Base-by-base conservation (phyloP, 2,797 vertebrate species). In the Poeciliopsis gracilis region DNA sequence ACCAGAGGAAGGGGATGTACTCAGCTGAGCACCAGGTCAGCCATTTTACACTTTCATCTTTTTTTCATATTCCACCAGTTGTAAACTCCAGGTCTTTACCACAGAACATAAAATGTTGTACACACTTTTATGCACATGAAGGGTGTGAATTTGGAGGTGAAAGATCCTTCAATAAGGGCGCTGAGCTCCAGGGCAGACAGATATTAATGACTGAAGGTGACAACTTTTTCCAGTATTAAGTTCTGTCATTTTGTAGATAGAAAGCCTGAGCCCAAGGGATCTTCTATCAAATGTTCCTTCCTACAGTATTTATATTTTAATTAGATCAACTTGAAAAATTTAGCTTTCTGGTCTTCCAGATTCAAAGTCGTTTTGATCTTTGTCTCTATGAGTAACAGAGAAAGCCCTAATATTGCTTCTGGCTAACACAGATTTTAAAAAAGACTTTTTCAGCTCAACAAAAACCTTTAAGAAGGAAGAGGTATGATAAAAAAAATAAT, bases 191-290 rank as follows among this genome's bases (percentile, higher is more conserved):
- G 80, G 82, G 73, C 79, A 76, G 90, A 90, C 87, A 86, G 79
- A 91, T 89, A 93, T 88, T 92, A 90, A 92, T 93, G 90, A 92
- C 80, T 72, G 81, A 81, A 86, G 79, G 77, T 86, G 84, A 86
- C 89, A 91, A 86, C 81, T 90, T 84, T 85, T 77, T 88, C 89
- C 76, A 91, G 82, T 87, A 89, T 90, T 76, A 90, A 84, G 81
- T 86, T 49, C 25, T 79, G 79, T 83, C 72, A 66, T 55, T 75
- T 77, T 70, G 43, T 75, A 66, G 61, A 80, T 77, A 77, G 41
- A 30, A 18, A 45, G 53, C 25, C 25, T 73, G 46, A 49, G 13
- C 28, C 66, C 23, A 15, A 5, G 71, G 59, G 49, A 76, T 36
- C 5, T 72, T 72, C 77, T 28, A 43, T 46, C 51, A 53, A 23